Evolutionary conservation across 2,113 vertebrate genomes (phyloP).

Genomic region (Dipodomys spectabilis): DNA sequence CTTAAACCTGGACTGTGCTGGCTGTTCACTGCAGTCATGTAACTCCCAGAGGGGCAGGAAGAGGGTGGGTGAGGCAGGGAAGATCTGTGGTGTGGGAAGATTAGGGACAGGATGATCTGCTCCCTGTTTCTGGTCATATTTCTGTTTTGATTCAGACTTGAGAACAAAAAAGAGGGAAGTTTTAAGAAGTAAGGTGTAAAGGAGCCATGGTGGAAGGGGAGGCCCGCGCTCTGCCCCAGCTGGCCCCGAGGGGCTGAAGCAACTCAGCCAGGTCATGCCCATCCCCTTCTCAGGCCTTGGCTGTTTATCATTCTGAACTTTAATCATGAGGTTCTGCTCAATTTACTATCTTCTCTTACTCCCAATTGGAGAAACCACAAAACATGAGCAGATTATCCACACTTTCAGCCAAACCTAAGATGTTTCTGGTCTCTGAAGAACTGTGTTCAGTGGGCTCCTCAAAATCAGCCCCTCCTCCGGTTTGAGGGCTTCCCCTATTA

Average conservation of each 20-base stretch:
- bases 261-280: neutral
- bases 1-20: neutral
- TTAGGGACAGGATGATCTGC: neutral
- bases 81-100: neutral
- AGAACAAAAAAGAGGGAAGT: neutral
- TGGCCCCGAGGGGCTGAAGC: neutral
- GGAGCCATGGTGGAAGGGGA: neutral
- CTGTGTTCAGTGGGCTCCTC: neutral
- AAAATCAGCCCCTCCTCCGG: neutral
- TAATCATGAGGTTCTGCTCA: neutral
- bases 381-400: neutral
- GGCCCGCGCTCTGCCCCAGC: neutral
- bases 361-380: conserved; percentile 13
- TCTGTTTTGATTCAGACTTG: neutral
- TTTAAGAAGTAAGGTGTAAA: neutral
- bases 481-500: neutral
- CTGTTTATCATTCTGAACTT: neutral
- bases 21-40: neutral
- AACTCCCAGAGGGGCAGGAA: neutral
- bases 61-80: neutral
- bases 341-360: neutral
- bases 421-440: conserved; percentile 35
- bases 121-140: neutral
- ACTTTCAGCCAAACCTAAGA: neutral
- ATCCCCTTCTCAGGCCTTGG: neutral